phyloP scores from a whole-genome alignment of 2,797 vertebrate species.

The Clarias platycephalus region DNA sequence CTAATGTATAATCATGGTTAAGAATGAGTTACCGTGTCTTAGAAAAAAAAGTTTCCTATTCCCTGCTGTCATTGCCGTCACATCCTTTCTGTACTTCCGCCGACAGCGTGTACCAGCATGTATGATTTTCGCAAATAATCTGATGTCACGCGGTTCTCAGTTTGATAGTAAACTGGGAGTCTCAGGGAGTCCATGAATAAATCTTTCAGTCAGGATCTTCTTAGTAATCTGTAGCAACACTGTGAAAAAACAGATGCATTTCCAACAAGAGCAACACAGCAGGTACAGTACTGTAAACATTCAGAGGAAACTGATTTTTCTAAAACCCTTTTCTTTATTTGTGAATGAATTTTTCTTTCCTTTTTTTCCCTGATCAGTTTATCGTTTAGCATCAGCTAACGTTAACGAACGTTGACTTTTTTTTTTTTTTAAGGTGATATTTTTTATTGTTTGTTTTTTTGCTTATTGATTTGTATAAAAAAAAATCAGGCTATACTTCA shows the following conservation, averaged over 20 bases:
- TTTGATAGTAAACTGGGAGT: constrained; percentile 37
- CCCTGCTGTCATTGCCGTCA: constrained; percentile 2
- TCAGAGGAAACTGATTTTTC: constrained; percentile 26
- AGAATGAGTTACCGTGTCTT: constrained; percentile 15
- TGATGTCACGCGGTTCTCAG: constrained; percentile 44
- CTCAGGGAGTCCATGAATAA: constrained; percentile 53
- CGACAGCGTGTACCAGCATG: constrained; percentile 10
- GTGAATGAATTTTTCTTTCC: constrained; percentile 76
- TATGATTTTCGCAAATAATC: constrained; percentile 7
- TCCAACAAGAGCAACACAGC: constrained; percentile 55
- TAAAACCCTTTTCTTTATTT: constrained; percentile 58
- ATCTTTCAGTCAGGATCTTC: constrained; percentile 13
- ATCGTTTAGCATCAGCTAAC: neutral
- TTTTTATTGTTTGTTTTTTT: constrained; percentile 53
- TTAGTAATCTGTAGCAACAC: constrained; percentile 41
- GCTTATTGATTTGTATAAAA: constrained; percentile 58
- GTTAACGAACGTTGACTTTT: constrained; percentile 37
- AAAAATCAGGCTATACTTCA: constrained; percentile 63
- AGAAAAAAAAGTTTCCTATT: constrained; percentile 28
- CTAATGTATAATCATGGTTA: constrained; percentile 43
- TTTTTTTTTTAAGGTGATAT: neutral
- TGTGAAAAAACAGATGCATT: constrained; percentile 37
- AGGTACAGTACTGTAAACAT: constrained; percentile 65
- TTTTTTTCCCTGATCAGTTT: constrained; percentile 52
- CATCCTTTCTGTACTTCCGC: constrained; percentile 5